Conservation (phyloP, 2,113 vertebrate species). For the Cricetomys ansorgei region DNA sequence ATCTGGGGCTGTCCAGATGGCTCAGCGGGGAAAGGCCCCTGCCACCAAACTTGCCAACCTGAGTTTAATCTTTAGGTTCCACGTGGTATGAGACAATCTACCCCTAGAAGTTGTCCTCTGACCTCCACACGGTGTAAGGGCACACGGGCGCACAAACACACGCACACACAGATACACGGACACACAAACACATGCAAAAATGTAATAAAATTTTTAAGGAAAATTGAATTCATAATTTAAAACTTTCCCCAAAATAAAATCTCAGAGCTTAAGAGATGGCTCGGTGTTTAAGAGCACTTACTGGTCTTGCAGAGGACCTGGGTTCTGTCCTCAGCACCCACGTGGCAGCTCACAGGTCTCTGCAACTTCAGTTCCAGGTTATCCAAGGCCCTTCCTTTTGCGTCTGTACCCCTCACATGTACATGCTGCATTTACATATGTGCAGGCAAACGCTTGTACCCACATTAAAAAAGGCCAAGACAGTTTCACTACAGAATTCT, state of each 20-base stretch:
- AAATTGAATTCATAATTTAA: background rate
- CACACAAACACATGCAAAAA: background rate
- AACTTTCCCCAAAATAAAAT: background rate
- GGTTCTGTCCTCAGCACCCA: background rate
- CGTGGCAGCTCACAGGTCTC: background rate
- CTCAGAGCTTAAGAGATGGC: too few species aligned
- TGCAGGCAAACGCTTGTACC: background rate
- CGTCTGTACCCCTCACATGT: background rate
- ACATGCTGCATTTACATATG: background rate
- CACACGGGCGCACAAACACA: background rate
- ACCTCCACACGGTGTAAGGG: background rate
- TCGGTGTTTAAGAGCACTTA: background rate
- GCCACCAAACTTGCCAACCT: background rate
- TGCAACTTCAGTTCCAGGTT: background rate
- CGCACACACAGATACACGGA: background rate
- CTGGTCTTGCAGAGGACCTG: background rate
- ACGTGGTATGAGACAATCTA: too few species aligned
- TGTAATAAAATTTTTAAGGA: background rate
- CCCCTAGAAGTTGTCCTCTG: too few species aligned
- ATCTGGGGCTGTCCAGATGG: background rate
- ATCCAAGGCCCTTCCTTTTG: background rate
- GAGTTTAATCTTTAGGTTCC: background rate
- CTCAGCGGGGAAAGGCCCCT: background rate
- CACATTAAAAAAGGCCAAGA: background rate
- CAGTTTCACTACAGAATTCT: background rate